Base-by-base conservation (phyloP, 2,888 invertebrate genomes). In the Synanthedon tipuliformis region DNA sequence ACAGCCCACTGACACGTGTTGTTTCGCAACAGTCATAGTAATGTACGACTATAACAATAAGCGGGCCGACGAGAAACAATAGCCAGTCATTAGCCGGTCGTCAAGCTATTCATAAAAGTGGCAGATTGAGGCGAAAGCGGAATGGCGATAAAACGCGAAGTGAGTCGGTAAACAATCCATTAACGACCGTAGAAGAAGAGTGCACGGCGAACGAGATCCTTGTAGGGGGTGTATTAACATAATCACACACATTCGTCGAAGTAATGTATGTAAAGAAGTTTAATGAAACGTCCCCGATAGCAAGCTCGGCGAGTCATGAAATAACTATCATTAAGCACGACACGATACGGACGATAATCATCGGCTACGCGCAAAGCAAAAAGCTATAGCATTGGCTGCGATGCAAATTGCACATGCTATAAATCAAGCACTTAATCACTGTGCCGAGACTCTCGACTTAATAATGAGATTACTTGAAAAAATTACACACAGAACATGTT, bases 281-380 rank as follows among this genome's bases (percentile, higher is more conserved):
- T 84, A 86, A 86, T 83, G 78, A 81, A 81, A 82, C 81, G 81
- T 83, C 80, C 75, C 78, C 75, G 71, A 74, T 74, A 76, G 79
- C 78, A 65, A 79, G 81, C 75, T 69, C 77, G 81, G 72, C 80
- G 81, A 79, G 77, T 82, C 82, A 79, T 81, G 80, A 82, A 84
- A 85, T 85, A 77, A 86, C 85, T 79, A 83, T 84, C 81, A 87
- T 87, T 87, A 87, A 78, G 72, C 66, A 75, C 81, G 80, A 84
- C 85, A 81, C 86, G 85, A 85, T 85, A 83, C 81, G 81, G 78
- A 81, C 79, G 83, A 85, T 86, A 85, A 85, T 85, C 78, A 84
- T 82, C 80, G 76, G 71, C 70, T 78, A 62, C 74, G 73, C 68
- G 84, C 78, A 85, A 85, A 85, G 84, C 78, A 85, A 85, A 85